Percentiles rank a stretch among this genome's conserved stretches.
Evolutionary conservation across 2,113 vertebrate species (phyloP).

Genomic region (Antidorcas marsupialis): DNA sequence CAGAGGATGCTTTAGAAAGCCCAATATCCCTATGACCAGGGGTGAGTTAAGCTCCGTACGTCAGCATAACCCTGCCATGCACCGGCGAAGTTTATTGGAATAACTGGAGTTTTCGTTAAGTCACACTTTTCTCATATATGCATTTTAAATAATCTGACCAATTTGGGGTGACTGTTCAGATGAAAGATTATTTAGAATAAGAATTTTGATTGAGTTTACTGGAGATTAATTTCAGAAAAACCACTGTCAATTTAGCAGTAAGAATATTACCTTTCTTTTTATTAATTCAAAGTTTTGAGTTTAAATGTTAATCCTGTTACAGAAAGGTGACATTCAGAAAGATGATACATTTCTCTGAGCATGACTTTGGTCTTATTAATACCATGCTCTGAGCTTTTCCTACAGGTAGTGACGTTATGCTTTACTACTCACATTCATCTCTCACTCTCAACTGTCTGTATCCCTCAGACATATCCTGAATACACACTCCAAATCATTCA

Average conservation of each 20-base stretch:
- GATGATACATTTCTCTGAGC: background rate
- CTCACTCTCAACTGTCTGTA: background rate
- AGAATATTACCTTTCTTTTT: background rate
- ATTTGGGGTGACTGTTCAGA: background rate
- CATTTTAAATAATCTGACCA: background rate
- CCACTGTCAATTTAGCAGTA: background rate
- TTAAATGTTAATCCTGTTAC: constrained; percentile 5
- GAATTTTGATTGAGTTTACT: background rate
- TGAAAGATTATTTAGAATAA: constrained; percentile 3
- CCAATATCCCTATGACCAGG: background rate
- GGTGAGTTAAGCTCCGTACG: background rate
- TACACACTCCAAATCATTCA: background rate
- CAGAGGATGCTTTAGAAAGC: background rate
- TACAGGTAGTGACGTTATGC: background rate
- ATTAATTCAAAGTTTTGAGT: background rate
- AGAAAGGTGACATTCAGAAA: background rate
- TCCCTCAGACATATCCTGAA: background rate
- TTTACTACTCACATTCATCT: background rate
- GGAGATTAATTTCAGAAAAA: background rate
- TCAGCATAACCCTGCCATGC: background rate
- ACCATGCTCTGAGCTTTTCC: background rate
- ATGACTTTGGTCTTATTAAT: background rate
- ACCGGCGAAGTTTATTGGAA: background rate
- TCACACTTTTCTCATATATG: background rate
- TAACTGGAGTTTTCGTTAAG: background rate